These are phyloP conservation scores for Philotrypesis tridentata DNA, from an alignment of 1,140 invertebrate species.

Conservation along the genomic window DNA sequence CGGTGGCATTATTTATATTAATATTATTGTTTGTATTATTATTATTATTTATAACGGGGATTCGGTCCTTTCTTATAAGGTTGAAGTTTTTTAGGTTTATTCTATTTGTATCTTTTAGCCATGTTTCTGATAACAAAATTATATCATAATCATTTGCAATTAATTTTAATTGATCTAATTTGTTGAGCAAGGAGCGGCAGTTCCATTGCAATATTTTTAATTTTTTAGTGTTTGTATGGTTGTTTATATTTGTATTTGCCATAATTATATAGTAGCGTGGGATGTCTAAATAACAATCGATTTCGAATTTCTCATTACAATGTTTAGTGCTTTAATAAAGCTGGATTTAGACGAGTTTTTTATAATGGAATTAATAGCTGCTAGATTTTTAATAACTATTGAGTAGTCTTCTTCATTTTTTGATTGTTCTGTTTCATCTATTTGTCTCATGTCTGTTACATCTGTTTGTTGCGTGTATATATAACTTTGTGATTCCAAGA, in stretches of 20 bases:
- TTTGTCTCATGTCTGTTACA: not conserved
- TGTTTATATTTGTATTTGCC: not conserved
- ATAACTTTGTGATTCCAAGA: too few relatives aligned
- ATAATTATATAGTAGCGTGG: not conserved
- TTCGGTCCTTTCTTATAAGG: too few relatives aligned
- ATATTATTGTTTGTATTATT: not conserved
- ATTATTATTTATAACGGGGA: not conserved
- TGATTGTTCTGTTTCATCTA: too few relatives aligned
- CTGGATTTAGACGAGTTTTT: not conserved
- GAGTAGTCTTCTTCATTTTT: not conserved
- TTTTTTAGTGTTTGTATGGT: not conserved
- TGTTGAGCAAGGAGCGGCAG: not conserved
- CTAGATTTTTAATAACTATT: not conserved
- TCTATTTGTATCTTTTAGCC: not conserved
- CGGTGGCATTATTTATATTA: too few relatives aligned
- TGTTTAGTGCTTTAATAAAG: not conserved
- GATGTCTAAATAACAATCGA: not conserved
- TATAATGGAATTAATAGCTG: not conserved
- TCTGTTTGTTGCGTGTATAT: too few relatives aligned
- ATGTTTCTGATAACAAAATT: not conserved
- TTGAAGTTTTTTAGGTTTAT: not conserved
- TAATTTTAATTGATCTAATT: too few relatives aligned
- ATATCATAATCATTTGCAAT: too few relatives aligned
- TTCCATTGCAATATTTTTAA: not conserved
- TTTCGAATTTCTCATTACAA: not conserved